Conservation (phyloP, 2,797 vertebrate species). For the Capromys pilorides region DNA sequence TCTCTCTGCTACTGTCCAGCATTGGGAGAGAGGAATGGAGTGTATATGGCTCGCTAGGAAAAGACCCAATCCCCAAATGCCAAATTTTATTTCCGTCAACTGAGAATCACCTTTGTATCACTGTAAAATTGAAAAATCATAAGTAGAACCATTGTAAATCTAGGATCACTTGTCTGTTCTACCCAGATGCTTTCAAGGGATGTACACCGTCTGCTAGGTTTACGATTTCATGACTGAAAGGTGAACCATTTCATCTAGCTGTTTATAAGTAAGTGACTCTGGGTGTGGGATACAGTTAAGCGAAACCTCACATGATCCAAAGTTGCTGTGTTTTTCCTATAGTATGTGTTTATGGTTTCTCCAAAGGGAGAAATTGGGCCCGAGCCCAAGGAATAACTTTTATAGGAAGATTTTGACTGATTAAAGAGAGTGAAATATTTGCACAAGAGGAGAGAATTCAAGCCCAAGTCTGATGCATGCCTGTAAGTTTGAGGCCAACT, state of each 20-base stretch:
- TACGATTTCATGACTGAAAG: background rate
- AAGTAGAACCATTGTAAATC: background rate
- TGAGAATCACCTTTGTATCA: background rate
- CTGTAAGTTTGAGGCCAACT: background rate
- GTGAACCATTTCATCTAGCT: background rate
- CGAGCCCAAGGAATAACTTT: background rate
- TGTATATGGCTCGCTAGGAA: background rate
- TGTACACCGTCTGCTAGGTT: background rate
- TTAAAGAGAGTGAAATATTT: slow-evolving; percentile 29
- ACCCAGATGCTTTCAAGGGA: background rate
- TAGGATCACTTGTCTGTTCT: background rate
- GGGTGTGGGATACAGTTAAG: background rate
- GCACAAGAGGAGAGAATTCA: background rate
- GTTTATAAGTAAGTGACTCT: background rate
- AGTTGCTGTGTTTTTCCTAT: background rate
- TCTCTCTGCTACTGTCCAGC: background rate
- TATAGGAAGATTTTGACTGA: background rate
- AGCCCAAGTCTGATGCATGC: background rate
- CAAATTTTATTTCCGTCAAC: background rate
- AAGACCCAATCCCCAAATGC: background rate
- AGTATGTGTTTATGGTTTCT: background rate
- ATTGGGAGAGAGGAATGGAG: background rate
- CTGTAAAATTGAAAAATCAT: background rate
- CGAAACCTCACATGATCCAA: background rate
- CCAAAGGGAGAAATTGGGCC: background rate